A percentile compares a stretch with the other conserved stretches of the same genome.
Evolutionary conservation across 2,113 vertebrate genomes (phyloP).

Genomic region (Brachyhypopomus occidentalis): DNA sequence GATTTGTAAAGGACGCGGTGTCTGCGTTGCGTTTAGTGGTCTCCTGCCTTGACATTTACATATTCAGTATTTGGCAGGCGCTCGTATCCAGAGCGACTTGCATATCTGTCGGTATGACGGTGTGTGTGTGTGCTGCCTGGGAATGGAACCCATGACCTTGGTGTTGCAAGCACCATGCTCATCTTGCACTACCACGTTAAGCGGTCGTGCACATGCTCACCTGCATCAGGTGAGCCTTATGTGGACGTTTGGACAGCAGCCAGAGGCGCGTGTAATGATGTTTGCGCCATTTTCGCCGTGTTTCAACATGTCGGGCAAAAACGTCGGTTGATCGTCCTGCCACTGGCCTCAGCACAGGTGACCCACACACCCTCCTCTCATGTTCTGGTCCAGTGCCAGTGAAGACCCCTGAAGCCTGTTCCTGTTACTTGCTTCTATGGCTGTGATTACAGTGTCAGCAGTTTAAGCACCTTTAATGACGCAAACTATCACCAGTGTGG

Average conservation of each 20-base stretch:
- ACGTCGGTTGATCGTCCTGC: background rate
- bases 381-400: too few relatives aligned
- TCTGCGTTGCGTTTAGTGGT: background rate
- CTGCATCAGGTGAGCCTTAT: conserved; percentile 4
- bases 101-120: too few relatives aligned
- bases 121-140: too few relatives aligned
- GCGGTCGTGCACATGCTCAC: background rate
- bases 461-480: conserved; percentile 19
- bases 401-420: background rate
- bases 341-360: too few relatives aligned
- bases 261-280: conserved; percentile 12
- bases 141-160: too few relatives aligned
- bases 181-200: background rate
- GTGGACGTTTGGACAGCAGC: background rate
- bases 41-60: background rate
- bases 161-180: too few relatives aligned
- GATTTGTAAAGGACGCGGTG: background rate
- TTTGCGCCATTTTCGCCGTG: conserved; percentile 17
- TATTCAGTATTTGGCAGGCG: too few relatives aligned
- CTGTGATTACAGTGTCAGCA: conserved; percentile 49
- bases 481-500: background rate
- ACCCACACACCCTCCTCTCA: too few relatives aligned
- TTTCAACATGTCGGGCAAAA: background rate
- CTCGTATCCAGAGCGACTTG: too few relatives aligned
- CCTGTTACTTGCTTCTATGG: conserved; percentile 17